These are phyloP conservation scores for Drosophila erecta DNA, from an alignment of 1,140 invertebrate genomes.

Conservation along the genomic window DNA sequence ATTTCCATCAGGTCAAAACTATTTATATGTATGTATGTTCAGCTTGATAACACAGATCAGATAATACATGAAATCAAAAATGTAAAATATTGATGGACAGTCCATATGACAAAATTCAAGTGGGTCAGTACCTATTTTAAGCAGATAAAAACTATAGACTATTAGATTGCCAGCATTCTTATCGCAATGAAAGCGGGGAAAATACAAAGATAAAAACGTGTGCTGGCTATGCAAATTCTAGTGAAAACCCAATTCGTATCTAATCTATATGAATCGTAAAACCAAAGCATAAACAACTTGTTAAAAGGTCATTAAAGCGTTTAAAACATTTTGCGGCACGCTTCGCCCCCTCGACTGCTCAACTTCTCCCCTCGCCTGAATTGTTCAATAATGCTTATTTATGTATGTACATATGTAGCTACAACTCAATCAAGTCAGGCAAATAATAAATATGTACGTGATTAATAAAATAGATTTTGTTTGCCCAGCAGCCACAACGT, in stretches of 20 bases:
- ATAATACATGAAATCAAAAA: neutral
- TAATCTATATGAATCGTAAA: slow-evolving; percentile 33
- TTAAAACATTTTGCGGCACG: slow-evolving; percentile 30
- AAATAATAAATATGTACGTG: slow-evolving; percentile 32
- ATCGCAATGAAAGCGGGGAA: slow-evolving; percentile 26
- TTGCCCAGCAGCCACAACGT: slow-evolving; percentile 39
- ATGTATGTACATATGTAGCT: slow-evolving; percentile 7
- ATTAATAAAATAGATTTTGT: slow-evolving; percentile 23
- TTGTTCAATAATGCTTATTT: slow-evolving; percentile 16
- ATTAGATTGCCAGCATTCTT: slow-evolving; percentile 39
- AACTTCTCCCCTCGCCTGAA: neutral
- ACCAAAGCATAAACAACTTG: slow-evolving; percentile 23
- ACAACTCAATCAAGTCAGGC: slow-evolving; percentile 6
- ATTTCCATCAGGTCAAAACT: slow-evolving; percentile 3
- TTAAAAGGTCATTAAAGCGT: slow-evolving; percentile 35
- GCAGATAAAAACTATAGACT: slow-evolving; percentile 5
- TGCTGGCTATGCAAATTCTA: slow-evolving; percentile 40
- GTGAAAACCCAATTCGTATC: slow-evolving; percentile 33
- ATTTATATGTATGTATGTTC: neutral
- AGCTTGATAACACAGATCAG: slow-evolving; percentile 3
- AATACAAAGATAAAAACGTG: slow-evolving; percentile 33
- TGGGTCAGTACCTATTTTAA: slow-evolving; percentile 39
- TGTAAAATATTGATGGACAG: slow-evolving; percentile 1
- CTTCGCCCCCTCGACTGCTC: slow-evolving; percentile 19
- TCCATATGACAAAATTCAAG: neutral